Evolutionary conservation across 1,140 invertebrate genomes (phyloP), one percentile per base, ranked within the genome.

Genomic region (Cheumatopsyche charites): DNA sequence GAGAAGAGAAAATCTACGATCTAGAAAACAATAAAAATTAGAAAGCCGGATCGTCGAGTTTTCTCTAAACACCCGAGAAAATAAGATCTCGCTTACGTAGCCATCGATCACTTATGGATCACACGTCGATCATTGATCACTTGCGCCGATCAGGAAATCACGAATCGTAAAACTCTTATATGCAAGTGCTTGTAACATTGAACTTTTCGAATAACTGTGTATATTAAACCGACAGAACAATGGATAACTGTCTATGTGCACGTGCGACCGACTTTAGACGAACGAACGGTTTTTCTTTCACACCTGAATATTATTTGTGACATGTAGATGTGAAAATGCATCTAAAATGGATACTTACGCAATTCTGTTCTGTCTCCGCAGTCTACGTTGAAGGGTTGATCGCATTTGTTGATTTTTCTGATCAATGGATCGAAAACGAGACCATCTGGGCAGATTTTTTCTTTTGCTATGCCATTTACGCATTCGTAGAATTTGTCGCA

Each of bases 401-500:
- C 94, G 79, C 94, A 96, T 80, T 94, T 94, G 85, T 94, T 94
- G 78, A 92, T 86, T 82, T 93, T 92, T 73, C 90, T 87, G 82
- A 92, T 94, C 67, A 89, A 78, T 0, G 90, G 91, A 84, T 95
- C 92, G 81, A 94, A 95, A 17, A 94, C 93, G 13, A 95, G 85
- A 72, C 93, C 93, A 79, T 95, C 93, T 3, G 92, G 91, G 78
- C 93, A 95, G 0, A 93, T 84, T 81, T 93, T 93, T 75, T 89
- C 88, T 61, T 82, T 89, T 12, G 90, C 87, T 7, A 87, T 80
- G 2, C 92, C 91, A 73, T 94, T 92, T 0, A 84, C 79, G 78
- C 94, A 95, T 36, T 92, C 86, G 81, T 92, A 94, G 82, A 88
- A 95, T 82, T 94, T 94, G 83, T 95, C 93, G 78, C 93, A 95